Evolutionary conservation across 2,888 invertebrate species (phyloP).

Genomic region (Isoperla grammatica): DNA sequence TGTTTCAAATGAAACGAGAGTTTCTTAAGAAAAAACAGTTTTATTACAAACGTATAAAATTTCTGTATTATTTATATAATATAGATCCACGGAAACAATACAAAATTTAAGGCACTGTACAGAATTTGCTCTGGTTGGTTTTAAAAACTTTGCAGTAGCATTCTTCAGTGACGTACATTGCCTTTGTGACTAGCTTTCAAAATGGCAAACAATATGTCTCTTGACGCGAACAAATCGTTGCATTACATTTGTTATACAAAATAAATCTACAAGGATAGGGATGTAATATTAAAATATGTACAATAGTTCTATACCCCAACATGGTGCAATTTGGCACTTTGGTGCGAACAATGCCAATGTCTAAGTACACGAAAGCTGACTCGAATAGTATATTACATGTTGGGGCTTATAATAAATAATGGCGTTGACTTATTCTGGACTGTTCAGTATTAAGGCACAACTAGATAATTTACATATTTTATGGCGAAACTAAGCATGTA

Average conservation of each 20-base stretch:
- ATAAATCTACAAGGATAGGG: conserved; percentile 22
- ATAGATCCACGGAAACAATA: conserved; percentile 27
- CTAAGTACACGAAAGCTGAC: too few relatives aligned
- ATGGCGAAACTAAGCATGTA: not conserved
- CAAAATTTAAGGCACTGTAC: conserved; percentile 29
- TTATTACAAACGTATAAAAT: conserved; percentile 28
- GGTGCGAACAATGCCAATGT: not conserved
- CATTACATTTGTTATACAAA: not conserved
- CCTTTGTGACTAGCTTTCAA: conserved; percentile 28
- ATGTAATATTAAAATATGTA: conserved; percentile 15
- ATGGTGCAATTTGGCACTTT: conserved; percentile 23
- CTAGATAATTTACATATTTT: not conserved
- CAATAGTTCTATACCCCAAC: conserved; percentile 14
- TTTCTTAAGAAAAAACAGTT: conserved; percentile 3
- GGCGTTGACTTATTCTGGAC: too few relatives aligned
- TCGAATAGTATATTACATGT: too few relatives aligned
- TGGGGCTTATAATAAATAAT: too few relatives aligned
- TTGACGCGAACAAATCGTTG: too few relatives aligned
- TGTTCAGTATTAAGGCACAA: not conserved
- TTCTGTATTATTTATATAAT: conserved; percentile 28
- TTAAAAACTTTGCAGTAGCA: conserved; percentile 14
- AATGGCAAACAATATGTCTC: not conserved
- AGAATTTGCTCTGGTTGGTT: conserved; percentile 14
- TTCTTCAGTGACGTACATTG: conserved; percentile 12
- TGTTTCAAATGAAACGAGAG: not conserved